Conservation (phyloP, 2,888 invertebrate species). For the Melinaea menophilus region DNA sequence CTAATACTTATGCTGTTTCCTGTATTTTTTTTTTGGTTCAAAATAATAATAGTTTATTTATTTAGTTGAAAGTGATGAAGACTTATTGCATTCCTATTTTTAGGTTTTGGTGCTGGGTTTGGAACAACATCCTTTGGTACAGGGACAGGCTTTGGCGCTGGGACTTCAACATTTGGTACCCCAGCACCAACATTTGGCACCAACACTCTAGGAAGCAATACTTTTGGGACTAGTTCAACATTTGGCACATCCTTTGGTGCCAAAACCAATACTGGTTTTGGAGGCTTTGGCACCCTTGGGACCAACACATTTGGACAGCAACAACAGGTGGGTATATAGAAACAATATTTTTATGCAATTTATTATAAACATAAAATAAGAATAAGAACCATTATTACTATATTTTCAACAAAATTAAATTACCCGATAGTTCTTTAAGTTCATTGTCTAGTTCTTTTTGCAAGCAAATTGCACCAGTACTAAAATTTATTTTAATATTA, state of each 20-base stretch:
- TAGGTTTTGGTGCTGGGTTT: constrained; percentile 56
- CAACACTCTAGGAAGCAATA: constrained; percentile 52
- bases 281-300: constrained; percentile 68
- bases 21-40: background rate
- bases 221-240: constrained; percentile 59
- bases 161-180: constrained; percentile 51
- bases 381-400: background rate
- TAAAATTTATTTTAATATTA: too few species aligned
- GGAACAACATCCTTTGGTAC: constrained; percentile 52
- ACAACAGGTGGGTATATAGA: constrained; percentile 39
- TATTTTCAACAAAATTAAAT: background rate
- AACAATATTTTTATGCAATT: background rate
- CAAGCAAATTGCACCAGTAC: too few species aligned
- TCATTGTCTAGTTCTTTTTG: too few species aligned
- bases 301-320: constrained; percentile 68
- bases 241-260: constrained; percentile 69
- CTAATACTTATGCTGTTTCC: background rate
- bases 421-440: too few species aligned
- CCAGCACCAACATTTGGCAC: constrained; percentile 55
- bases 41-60: background rate
- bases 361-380: background rate
- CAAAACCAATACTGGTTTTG: constrained; percentile 69
- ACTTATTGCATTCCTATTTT: constrained; percentile 19
- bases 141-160: constrained; percentile 51
- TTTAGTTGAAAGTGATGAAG: background rate